phyloP scores from a whole-genome alignment of 1,140 invertebrate species.

The Yoshiicerus persimilis region DNA sequence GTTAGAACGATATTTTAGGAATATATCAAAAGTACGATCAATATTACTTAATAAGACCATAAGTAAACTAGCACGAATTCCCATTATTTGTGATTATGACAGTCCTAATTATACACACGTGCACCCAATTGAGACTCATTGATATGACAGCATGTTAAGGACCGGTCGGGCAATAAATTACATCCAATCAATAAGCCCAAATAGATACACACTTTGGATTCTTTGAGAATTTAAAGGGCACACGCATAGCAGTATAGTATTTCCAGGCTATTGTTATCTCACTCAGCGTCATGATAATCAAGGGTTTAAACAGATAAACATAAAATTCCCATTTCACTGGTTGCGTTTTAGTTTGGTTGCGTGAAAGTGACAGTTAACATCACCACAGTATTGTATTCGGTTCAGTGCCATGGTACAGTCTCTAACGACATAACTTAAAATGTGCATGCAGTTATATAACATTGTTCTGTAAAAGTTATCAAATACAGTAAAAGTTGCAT shows the following conservation, averaged over 20 bases:
- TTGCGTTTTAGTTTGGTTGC: neutral
- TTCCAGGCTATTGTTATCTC: neutral
- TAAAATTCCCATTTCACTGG: neutral
- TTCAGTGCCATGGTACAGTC: neutral
- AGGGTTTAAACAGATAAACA: neutral
- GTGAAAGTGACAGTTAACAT: neutral
- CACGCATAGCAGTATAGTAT: neutral
- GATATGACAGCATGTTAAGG: neutral
- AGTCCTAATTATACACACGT: slow-evolving; percentile 26
- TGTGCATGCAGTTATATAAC: too few species aligned
- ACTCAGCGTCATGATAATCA: neutral
- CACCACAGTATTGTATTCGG: neutral
- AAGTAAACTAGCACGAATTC: neutral
- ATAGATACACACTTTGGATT: neutral
- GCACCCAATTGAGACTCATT: slow-evolving; percentile 34
- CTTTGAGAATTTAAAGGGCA: neutral
- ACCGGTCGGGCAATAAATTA: neutral
- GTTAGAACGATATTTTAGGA: too few species aligned
- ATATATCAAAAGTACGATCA: too few species aligned
- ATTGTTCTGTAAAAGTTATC: too few species aligned
- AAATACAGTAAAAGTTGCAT: too few species aligned
- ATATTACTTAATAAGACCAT: neutral
- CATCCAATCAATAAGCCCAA: neutral
- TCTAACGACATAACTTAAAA: too few species aligned
- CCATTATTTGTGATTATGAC: neutral